Evolutionary conservation across 2,797 vertebrate genomes (phyloP).

Genomic region (Numenius phaeopus): DNA sequence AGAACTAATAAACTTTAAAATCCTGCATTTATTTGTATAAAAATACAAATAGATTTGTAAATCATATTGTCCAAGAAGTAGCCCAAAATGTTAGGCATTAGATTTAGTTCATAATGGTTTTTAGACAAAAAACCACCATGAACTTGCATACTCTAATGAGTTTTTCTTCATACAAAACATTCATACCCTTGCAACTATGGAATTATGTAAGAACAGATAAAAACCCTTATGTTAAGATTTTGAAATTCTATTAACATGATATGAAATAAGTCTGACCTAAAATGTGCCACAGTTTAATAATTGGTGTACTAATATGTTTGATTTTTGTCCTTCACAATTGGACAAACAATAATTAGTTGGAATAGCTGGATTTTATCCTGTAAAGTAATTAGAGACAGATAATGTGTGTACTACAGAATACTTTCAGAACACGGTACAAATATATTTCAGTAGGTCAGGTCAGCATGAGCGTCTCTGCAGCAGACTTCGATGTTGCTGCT

Average conservation of each 20-base stretch:
- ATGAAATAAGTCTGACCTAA: neutral
- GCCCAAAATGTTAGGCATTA: neutral
- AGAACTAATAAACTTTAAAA: neutral
- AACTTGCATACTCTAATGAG: neutral
- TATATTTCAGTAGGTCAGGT: neutral
- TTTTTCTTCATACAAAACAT: neutral
- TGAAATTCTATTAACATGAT: neutral
- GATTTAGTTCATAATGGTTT: neutral
- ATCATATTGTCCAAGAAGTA: neutral
- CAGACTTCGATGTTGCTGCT: accelerated
- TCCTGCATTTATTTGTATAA: neutral
- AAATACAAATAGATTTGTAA: neutral
- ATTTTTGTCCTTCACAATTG: neutral
- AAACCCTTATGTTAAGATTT: neutral
- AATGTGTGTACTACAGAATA: neutral
- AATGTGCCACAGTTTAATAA: neutral
- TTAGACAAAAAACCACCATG: neutral
- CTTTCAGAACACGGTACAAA: neutral
- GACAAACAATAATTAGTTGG: neutral
- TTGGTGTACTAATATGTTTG: neutral
- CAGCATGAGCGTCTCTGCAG: accelerated
- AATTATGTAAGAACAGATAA: neutral
- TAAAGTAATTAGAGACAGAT: neutral
- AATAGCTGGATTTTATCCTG: neutral
- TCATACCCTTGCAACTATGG: neutral